Evolutionary conservation across 2,888 invertebrate genomes (phyloP).

Genomic region (Dolichopus griseipennis): DNA sequence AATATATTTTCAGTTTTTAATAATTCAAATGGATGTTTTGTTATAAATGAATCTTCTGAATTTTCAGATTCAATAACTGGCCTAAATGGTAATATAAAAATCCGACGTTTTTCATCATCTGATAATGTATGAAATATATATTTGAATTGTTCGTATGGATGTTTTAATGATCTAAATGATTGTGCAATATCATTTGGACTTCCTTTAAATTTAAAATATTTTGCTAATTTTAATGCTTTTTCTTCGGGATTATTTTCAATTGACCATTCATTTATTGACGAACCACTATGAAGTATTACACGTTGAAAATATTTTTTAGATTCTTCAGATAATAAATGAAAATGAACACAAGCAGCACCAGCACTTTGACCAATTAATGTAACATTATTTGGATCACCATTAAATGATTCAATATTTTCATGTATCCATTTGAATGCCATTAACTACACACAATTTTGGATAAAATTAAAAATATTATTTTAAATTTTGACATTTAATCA

Average conservation of each 20-base stretch:
- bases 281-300: constrained; percentile 26
- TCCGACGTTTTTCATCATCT: constrained; percentile 19
- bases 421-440: constrained; percentile 41
- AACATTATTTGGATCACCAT: constrained; percentile 34
- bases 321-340: constrained; percentile 24
- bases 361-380: constrained; percentile 28
- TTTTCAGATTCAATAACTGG: constrained; percentile 23
- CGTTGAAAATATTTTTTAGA: constrained; percentile 26
- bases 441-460: neutral
- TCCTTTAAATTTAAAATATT: constrained; percentile 21
- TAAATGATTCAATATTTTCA: constrained; percentile 40
- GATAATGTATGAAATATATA: constrained; percentile 14
- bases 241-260: constrained; percentile 18
- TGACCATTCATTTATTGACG: constrained; percentile 21
- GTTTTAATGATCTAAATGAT: constrained; percentile 20
- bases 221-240: constrained; percentile 22
- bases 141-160: constrained; percentile 20
- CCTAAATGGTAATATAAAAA: constrained; percentile 18
- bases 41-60: constrained; percentile 21
- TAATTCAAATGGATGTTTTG: constrained; percentile 37
- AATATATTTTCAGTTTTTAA: constrained; percentile 24
- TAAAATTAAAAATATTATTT: too few species aligned
- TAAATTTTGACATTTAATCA: too few species aligned
- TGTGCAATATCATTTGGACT: constrained; percentile 21
- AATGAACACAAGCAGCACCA: constrained; percentile 23